phyloP scores from a whole-genome alignment of 1,140 invertebrate genomes.

The Lutraria rhynchaena region DNA sequence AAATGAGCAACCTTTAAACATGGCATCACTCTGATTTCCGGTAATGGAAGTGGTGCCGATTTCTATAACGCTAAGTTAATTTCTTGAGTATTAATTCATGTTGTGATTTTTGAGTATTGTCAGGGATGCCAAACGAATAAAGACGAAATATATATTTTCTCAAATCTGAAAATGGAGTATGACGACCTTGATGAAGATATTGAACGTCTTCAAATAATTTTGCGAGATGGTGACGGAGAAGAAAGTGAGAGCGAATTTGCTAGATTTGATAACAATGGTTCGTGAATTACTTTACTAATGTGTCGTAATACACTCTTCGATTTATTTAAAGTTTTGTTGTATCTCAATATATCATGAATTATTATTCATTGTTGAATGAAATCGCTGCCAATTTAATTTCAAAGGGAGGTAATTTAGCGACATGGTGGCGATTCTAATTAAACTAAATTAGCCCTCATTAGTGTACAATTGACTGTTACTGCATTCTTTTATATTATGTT shows the following conservation, averaged over 20 bases:
- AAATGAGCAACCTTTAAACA: too few species aligned
- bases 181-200: constrained; percentile 65
- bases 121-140: too few species aligned
- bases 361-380: background rate
- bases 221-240: constrained; percentile 57
- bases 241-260: constrained; percentile 56
- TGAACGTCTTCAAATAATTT: constrained; percentile 55
- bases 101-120: too few species aligned
- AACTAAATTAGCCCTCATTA: background rate
- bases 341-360: background rate
- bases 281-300: background rate
- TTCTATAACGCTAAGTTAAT: too few species aligned
- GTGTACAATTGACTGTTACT: background rate
- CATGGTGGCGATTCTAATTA: background rate
- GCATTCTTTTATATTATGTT: background rate
- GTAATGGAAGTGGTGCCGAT: too few species aligned
- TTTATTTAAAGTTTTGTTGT: background rate
- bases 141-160: too few species aligned
- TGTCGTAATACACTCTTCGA: background rate
- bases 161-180: too few species aligned
- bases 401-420: constrained; percentile 1
- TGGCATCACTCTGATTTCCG: too few species aligned
- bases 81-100: too few species aligned
- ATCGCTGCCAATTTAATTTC: background rate
- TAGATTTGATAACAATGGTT: constrained; percentile 28